These are phyloP conservation scores for Montipora capricornis DNA, from an alignment of 64 coral and sea anemone species.

Conservation along the genomic window DNA sequence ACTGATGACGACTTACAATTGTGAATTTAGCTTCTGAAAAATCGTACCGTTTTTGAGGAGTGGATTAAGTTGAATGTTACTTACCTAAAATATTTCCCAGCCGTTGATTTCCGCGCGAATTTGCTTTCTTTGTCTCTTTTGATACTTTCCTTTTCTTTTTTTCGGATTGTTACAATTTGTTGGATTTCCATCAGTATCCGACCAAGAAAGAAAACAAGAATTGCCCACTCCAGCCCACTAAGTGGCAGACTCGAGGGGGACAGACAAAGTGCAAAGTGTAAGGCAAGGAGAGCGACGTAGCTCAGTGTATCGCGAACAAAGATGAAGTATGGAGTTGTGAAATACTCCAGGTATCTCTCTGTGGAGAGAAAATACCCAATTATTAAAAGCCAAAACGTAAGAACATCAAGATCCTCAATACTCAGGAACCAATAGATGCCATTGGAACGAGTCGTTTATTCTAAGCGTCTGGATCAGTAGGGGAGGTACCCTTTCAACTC, in stretches of 20 bases:
- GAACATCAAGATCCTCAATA: no score
- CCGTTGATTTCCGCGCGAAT: background rate
- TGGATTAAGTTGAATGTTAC: background rate
- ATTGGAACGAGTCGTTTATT: no score
- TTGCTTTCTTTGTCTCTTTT: background rate
- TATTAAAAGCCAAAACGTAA: no score
- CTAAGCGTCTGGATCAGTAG: no score
- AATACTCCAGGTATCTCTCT: constrained; percentile 41
- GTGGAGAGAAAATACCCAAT: background rate
- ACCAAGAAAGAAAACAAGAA: constrained; percentile 54
- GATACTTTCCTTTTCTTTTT: background rate
- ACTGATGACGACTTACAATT: background rate
- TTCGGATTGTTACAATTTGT: background rate
- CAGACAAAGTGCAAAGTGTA: constrained; percentile 56
- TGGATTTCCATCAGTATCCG: constrained; percentile 32
- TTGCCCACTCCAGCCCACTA: constrained; percentile 33
- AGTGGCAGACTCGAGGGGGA: constrained; percentile 45
- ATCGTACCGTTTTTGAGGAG: background rate
- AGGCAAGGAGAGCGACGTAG: constrained; percentile 41
- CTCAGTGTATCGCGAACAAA: constrained; percentile 58
- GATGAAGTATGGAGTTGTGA: constrained; percentile 65
- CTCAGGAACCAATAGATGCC: no score
- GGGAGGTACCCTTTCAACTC: no score
- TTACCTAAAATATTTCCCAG: background rate
- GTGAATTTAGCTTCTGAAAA: no score